Percentiles rank a stretch among this genome's conserved stretches.
These are phyloP conservation scores for Vulpes vulpes DNA, from an alignment of 2,113 vertebrate genomes.

Conservation along the genomic window DNA sequence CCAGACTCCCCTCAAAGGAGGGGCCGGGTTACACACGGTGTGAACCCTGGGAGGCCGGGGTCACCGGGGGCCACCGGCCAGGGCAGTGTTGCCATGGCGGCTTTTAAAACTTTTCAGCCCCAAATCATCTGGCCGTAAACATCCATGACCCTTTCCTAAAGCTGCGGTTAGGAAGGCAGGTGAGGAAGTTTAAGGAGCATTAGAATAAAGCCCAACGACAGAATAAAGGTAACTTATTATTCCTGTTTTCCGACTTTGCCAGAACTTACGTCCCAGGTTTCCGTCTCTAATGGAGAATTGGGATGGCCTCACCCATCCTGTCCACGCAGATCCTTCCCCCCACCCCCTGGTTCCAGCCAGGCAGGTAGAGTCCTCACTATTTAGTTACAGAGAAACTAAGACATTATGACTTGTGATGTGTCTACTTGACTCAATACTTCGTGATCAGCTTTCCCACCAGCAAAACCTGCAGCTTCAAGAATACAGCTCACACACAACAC, in stretches of 20 bases:
- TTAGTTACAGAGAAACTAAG: constrained; percentile 21
- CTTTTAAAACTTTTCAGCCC: neutral
- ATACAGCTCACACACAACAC: neutral
- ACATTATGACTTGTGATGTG: neutral
- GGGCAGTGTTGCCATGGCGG: neutral
- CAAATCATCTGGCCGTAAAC: neutral
- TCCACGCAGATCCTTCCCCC: neutral
- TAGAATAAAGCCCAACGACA: neutral
- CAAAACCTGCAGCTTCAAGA: neutral
- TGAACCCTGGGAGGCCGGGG: neutral
- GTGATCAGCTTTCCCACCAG: constrained; percentile 9
- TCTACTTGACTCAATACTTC: neutral
- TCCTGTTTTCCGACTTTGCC: neutral
- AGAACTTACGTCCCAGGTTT: neutral
- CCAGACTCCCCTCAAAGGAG: neutral
- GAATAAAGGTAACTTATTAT: neutral
- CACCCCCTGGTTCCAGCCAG: neutral
- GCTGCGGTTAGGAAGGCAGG: neutral
- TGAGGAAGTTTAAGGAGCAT: neutral
- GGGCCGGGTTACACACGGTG: fast-evolving
- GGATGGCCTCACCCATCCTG: neutral
- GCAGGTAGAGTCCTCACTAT: neutral
- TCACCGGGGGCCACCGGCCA: neutral
- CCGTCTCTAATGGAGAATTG: neutral
- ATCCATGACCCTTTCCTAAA: neutral